phyloP scores from a whole-genome alignment of 2,113 vertebrate species.

The Mesitornis unicolor region DNA sequence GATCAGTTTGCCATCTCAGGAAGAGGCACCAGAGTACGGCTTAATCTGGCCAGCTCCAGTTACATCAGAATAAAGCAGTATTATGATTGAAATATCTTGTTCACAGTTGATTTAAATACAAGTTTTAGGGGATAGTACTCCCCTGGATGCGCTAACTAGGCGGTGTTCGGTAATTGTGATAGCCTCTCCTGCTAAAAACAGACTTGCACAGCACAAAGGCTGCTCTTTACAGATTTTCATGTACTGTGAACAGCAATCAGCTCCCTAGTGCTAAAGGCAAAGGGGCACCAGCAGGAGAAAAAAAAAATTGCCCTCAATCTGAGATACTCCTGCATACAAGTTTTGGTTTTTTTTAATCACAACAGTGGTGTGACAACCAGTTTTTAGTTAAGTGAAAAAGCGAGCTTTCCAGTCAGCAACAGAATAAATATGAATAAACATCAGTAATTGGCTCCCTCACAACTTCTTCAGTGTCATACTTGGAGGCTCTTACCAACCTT shows the following conservation, averaged over 20 bases:
- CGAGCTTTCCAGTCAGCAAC: background rate
- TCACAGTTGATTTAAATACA: background rate
- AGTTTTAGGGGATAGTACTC: background rate
- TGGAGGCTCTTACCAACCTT: background rate
- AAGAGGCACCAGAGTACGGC: background rate
- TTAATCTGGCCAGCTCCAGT: background rate
- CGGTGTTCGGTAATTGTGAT: rapidly evolving
- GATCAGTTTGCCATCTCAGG: background rate
- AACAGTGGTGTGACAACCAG: background rate
- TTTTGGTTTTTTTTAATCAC: background rate
- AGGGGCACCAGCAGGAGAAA: background rate
- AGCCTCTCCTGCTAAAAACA: background rate
- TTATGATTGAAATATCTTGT: background rate
- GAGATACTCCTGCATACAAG: background rate
- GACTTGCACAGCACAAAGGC: background rate
- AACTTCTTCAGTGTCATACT: background rate
- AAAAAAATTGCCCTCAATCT: background rate
- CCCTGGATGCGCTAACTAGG: background rate
- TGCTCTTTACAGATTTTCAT: background rate
- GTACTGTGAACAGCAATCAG: rapidly evolving
- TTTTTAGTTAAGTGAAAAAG: background rate
- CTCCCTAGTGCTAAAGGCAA: background rate
- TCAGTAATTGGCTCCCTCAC: background rate
- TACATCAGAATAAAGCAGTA: background rate
- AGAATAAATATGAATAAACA: background rate